Evolutionary conservation across 2,888 invertebrate genomes (phyloP), one percentile per base, ranked within the genome.

Genomic region (Netelia inedita): DNA sequence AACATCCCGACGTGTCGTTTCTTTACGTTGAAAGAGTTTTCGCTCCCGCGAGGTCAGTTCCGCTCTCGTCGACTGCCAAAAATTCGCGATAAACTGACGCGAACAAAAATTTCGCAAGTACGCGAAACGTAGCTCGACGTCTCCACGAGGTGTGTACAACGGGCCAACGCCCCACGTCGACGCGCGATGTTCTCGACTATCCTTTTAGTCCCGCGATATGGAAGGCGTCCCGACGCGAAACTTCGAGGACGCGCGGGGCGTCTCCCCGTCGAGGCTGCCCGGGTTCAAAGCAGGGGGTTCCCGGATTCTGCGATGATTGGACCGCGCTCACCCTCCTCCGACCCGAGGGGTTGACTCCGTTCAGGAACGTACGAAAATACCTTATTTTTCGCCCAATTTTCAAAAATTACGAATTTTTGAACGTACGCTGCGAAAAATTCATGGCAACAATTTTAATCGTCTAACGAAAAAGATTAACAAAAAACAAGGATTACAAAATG

Each of bases 211-310:
- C 65, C 90, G 86, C 88, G 89, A 87, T 87, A 86, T 88, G 89
- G 89, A 90, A 90, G 90, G 90, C 88, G 88, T 89, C 88, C 89
- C 86, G 87, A 86, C 79, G 85, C 85, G 85, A 86, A 82, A 85
- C 83, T 74, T 91, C 94, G 94, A 94, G 94, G 93, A 94, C 85
- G 93, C 94, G 94, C 82, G 88, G 88, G 88, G 88, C 88, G 88
- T 88, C 88, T 88, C 87, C 92, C 93, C 94, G 93, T 94, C 94
- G 94, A 94, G 94, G 95, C 95, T 95, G 95, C 95, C 95, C 95
- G 95, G 95, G 95, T 95, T 94, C 19, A 94, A 94, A 94, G 94
- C 94, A 94, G 94, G 94, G 94, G 94, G 94, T 94, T 90, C 89
- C 89, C 85, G 91, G 92, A 93, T 93, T 92, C 93, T 93, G 93